Conservation (phyloP, 2,113 vertebrate genomes). For the Crypturellus undulatus region DNA sequence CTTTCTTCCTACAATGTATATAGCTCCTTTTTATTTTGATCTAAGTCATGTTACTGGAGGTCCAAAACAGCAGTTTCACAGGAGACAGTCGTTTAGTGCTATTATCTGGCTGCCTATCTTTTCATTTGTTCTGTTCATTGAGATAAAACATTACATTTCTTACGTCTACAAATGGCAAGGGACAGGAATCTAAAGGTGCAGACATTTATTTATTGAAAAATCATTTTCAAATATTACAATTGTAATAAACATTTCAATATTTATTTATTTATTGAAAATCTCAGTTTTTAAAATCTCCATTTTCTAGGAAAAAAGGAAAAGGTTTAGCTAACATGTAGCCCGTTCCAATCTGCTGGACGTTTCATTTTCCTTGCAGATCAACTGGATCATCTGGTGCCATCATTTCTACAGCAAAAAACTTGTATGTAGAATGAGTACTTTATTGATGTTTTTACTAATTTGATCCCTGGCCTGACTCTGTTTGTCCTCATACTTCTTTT, state of each 20-base stretch:
- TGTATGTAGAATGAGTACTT: not conserved
- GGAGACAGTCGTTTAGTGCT: not conserved
- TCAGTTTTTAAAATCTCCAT: not conserved
- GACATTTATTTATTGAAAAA: not conserved
- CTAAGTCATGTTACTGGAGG: not conserved
- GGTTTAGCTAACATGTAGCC: not conserved
- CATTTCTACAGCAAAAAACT: not conserved
- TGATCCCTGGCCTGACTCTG: not conserved
- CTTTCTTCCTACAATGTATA: not conserved
- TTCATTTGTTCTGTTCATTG: not conserved
- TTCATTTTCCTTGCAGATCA: not conserved
- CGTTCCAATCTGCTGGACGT: not conserved
- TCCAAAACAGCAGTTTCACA: not conserved
- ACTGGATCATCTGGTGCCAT: not conserved
- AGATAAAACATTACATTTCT: not conserved
- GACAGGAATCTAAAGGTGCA: not conserved
- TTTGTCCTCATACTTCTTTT: not conserved
- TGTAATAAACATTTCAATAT: too few relatives aligned
- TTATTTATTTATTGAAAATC: not conserved
- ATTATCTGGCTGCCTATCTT: not conserved
- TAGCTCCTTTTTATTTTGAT: not conserved
- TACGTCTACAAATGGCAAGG: not conserved
- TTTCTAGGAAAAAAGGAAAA: conserved; percentile 2
- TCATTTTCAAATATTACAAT: too few relatives aligned
- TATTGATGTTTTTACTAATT: not conserved